Evolutionary conservation across 2,888 invertebrate species (phyloP), one percentile per base, ranked within the genome.

Genomic region (Colletes collaris): DNA sequence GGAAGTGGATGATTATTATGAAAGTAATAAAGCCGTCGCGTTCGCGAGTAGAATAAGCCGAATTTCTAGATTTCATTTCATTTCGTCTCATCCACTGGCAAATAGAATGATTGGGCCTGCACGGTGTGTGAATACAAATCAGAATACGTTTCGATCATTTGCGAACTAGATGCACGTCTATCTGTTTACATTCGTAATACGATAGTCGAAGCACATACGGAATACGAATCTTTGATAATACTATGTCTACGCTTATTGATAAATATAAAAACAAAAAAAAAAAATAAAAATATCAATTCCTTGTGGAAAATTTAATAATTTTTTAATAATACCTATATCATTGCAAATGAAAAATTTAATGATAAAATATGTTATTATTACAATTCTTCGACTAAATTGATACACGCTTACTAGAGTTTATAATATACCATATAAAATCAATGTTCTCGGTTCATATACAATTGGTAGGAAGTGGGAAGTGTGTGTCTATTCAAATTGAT

Each of bases 51-150:
- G 83, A 87, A 84, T 79, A 83, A 81, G 79, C 66, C 71, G 74
- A 84, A 84, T 86, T 78, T 86, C 86, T 81, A 76, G 75, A 87
- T 85, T 87, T 87, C 81, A 82, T 87, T 84, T 82, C 82, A 70
- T 82, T 76, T 80, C 84, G 81, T 87, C 86, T 85, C 79, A 79
- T 75, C 82, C 82, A 50, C 69, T 65, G 62, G 80, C 82, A 77
- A 87, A 81, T 78, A 87, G 83, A 81, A 85, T 86, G 82, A 88
- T 85, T 83, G 79, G 80, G 63, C 19, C 67, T 63, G 67, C 35
- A 60, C 75, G 58, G 37, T 53, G 69, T 13, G 40, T 19, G 88
- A 87, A 87, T 87, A 88, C 79, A 85, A 87, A 87, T 87, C 72
- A 88, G 83, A 69, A 68, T 79, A 78, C 76, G 59, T 80, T 82